These are phyloP conservation scores for Ochropacha duplaris DNA, from an alignment of 2,888 invertebrate genomes.

Conservation along the genomic window DNA sequence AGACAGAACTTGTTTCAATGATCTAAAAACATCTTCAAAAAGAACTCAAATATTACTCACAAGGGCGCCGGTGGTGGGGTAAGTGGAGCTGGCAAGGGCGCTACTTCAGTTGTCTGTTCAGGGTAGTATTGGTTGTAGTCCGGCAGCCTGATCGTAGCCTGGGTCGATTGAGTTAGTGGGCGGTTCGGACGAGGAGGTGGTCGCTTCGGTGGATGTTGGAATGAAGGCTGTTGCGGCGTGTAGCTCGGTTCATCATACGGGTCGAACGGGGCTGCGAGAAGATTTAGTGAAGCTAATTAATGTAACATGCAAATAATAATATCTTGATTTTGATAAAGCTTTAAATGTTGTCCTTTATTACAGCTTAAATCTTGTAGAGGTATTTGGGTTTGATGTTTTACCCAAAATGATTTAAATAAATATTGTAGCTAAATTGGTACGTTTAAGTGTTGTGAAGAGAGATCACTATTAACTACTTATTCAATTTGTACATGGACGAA, in stretches of 20 bases:
- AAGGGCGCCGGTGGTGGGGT: constrained; percentile 11
- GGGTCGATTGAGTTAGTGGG: constrained; percentile 1
- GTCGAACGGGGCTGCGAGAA: not conserved
- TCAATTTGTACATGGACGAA: too few relatives aligned
- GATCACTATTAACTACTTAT: too few relatives aligned
- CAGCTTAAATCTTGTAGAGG: too few relatives aligned
- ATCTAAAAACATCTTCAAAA: not conserved
- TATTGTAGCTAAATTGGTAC: too few relatives aligned
- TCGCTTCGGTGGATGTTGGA: not conserved
- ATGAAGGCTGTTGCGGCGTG: not conserved
- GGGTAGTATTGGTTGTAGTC: constrained; percentile 22
- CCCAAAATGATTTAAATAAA: too few relatives aligned
- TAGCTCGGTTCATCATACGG: not conserved
- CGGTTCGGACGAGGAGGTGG: constrained; percentile 1
- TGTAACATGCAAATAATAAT: too few relatives aligned
- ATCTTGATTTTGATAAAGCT: too few relatives aligned
- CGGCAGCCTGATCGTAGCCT: not conserved
- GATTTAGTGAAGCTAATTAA: not conserved
- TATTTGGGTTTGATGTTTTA: too few relatives aligned
- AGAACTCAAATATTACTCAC: constrained; percentile 3
- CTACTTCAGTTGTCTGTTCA: constrained; percentile 20
- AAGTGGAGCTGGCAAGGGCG: constrained; percentile 19
- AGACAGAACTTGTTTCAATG: too few relatives aligned
- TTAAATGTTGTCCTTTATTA: too few relatives aligned
- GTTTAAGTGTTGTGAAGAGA: too few relatives aligned